Evolutionary conservation across 2,113 vertebrate species (phyloP), one percentile per base, ranked within the genome.

Genomic region (Pangasianodon gigas): DNA sequence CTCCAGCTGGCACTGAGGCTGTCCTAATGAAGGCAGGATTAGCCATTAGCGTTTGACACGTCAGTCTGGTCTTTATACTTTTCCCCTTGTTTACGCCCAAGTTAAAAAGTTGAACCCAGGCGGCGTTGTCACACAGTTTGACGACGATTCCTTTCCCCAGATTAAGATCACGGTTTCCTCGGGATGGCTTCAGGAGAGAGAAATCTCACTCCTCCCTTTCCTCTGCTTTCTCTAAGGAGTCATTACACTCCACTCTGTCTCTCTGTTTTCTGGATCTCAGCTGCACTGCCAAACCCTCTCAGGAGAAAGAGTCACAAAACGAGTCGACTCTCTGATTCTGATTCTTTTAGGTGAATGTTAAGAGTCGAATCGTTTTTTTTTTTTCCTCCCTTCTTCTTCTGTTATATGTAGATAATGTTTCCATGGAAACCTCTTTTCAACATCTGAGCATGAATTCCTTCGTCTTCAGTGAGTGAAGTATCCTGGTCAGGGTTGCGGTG

Each of bases 161-260:
- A 65, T 89, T 79, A 80, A 41, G 71, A 89, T 54, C 56, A 26
- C 54, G 9, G n/a, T 85, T 18, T 51, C 32, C 87, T 74, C 16
- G 16, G 52, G 79, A 84, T 74, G 60, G 62, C 32, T 84, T 89
- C 10, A 37, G 32, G 75, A 21, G 71, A 71, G 46, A 29, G 52
- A 19, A 65, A 37, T 13, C 48, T 51, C 8, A 29, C 62, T 74
- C 69, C 52, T 84, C 41, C 37, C 51, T 32, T 84, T 85, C 54
- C 82, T 85, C 71, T 26, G 67, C 44, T 32, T 19, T 37, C 88
- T 77, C 71, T 19, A 8, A 56, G 80, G 82, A 85, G 82, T 32
- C 9, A 4, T 85, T 85, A 29, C 48, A 24, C 21, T 4, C 3
- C 62, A 44, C 85, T 67, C 48, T 37, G 3, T 75, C 87, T 83